These are phyloP conservation scores for Naja naja DNA, from an alignment of 2,113 vertebrate genomes.

Conservation along the genomic window DNA sequence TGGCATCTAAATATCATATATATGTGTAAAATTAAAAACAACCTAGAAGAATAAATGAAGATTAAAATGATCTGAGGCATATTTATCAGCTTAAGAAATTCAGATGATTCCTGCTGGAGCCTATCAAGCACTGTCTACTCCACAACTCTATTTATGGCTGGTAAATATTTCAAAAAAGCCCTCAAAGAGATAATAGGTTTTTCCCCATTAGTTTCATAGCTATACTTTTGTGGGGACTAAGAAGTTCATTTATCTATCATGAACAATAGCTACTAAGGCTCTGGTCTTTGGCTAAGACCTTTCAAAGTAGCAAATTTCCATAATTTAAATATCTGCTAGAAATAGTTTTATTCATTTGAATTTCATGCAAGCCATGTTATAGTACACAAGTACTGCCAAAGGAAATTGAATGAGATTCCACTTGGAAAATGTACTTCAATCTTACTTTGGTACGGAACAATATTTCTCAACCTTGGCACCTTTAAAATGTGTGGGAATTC, in stretches of 20 bases:
- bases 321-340: background rate
- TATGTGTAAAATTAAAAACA: background rate
- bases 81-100: background rate
- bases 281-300: background rate
- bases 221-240: too few species aligned
- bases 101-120: background rate
- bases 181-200: background rate
- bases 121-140: background rate
- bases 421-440: background rate
- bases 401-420: background rate
- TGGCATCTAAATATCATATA: background rate
- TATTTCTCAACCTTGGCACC: background rate
- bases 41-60: background rate
- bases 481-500: background rate
- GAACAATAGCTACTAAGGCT: background rate
- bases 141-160: background rate
- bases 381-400: background rate
- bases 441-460: background rate
- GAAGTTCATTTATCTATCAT: background rate
- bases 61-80: background rate
- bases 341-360: background rate
- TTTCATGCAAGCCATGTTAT: background rate
- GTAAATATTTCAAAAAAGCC: background rate
- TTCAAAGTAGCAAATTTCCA: background rate
- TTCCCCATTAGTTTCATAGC: background rate